These are phyloP conservation scores for Phania funesta DNA, from an alignment of 2,888 invertebrate genomes.

Conservation along the genomic window DNA sequence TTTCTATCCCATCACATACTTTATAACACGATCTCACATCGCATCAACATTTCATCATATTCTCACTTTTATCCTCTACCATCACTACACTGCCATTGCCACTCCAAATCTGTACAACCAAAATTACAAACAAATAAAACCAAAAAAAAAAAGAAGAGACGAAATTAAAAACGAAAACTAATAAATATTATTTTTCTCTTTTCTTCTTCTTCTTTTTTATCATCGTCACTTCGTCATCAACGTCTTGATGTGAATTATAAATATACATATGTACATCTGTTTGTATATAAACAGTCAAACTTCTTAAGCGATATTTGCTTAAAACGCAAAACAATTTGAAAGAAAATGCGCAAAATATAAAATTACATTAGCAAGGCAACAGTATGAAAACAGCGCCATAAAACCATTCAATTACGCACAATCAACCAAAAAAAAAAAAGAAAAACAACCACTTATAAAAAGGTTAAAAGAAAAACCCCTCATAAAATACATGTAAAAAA, in stretches of 20 bases:
- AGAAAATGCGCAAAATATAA: conserved; percentile 57
- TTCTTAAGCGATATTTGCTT: conserved; percentile 44
- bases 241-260: conserved; percentile 26
- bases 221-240: conserved; percentile 13
- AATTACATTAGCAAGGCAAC: conserved; percentile 4
- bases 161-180: conserved; percentile 56
- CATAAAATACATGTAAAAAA: conserved; percentile 21
- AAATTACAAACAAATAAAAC: neutral
- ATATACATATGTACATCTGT: neutral
- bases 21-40: neutral
- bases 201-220: conserved; percentile 30
- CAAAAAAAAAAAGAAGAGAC: conserved; percentile 38
- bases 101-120: neutral
- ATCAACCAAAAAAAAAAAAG: neutral
- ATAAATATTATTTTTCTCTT: conserved; percentile 47
- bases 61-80: conserved; percentile 47
- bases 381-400: conserved; percentile 8
- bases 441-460: conserved; percentile 46
- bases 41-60: conserved; percentile 9
- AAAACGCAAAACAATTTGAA: conserved; percentile 54
- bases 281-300: conserved; percentile 14
- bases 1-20: conserved; percentile 41
- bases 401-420: conserved; percentile 47
- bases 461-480: conserved; percentile 47
- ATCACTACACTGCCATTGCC: conserved; percentile 29